Conservation (phyloP, 2,888 invertebrate genomes). For the Blastobasis lacticolella region DNA sequence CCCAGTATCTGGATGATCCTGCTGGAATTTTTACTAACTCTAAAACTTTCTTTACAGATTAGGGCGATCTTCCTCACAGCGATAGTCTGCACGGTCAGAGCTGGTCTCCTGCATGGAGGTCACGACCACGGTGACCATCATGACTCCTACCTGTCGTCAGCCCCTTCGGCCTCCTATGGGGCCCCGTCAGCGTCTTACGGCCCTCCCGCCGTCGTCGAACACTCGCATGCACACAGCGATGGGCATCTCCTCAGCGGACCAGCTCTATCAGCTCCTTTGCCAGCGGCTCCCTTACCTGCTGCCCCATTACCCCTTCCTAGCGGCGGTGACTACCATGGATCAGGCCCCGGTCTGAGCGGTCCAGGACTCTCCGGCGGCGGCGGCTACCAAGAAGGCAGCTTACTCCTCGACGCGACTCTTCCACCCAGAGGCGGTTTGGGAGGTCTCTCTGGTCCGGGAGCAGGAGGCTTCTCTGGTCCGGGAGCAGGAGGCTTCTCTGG, state of each 20-base stretch:
- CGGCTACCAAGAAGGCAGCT: background rate
- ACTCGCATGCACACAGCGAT: background rate
- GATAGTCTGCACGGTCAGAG: conserved; percentile 46
- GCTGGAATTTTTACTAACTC: background rate
- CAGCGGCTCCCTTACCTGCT: background rate
- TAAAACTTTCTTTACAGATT: conserved; percentile 45
- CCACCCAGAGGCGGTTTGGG: background rate
- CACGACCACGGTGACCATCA: conserved; percentile 33
- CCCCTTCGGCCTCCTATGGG: conserved; percentile 37
- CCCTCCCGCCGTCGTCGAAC: conserved; percentile 19
- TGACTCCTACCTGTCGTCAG: conserved; percentile 49
- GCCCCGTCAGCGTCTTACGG: conserved; percentile 23
- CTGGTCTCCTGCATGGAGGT: conserved; percentile 38
- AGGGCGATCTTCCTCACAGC: conserved; percentile 50
- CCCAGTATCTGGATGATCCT: no score
- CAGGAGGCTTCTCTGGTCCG: conserved; percentile 9
- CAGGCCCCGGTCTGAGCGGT: background rate
- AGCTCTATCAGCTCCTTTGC: background rate
- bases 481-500: conserved; percentile 8
- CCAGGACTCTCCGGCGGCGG: background rate
- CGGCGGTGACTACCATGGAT: background rate
- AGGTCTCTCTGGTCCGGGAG: conserved; percentile 8
- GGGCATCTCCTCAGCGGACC: background rate
- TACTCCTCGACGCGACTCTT: conserved; percentile 13
- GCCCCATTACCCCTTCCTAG: background rate